These are phyloP conservation scores for Orchesellides sinensis DNA, from an alignment of 2,888 invertebrate species.

Conservation along the genomic window DNA sequence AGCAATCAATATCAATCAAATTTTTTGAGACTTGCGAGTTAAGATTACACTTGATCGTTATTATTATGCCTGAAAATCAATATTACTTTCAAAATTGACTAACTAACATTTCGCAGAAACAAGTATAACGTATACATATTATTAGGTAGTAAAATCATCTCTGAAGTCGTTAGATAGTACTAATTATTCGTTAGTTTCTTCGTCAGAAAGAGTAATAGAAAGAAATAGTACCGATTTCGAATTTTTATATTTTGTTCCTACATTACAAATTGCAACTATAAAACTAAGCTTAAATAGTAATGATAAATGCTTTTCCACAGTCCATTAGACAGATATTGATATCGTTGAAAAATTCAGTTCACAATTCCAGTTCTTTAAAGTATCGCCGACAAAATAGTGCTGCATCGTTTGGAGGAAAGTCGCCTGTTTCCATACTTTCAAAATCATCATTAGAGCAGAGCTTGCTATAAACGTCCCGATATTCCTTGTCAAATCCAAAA, in stretches of 20 bases:
- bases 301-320: constrained; percentile 46
- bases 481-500: constrained; percentile 92
- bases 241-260: background rate
- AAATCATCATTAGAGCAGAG: constrained; percentile 84
- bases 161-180: too few relatives aligned
- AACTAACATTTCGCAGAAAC: constrained; percentile 24
- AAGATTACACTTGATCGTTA: background rate
- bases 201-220: constrained; percentile 13
- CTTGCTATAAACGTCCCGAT: constrained; percentile 87
- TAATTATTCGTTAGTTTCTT: too few relatives aligned
- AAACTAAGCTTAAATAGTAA: background rate
- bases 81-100: background rate
- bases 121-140: constrained; percentile 47
- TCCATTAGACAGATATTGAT: constrained; percentile 54
- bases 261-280: background rate
- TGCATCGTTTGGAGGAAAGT: constrained; percentile 87
- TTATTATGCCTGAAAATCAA: background rate
- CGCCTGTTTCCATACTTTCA: constrained; percentile 83
- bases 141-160: too few relatives aligned
- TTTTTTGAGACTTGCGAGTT: constrained; percentile 49
- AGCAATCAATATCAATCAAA: constrained; percentile 44
- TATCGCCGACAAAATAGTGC: constrained; percentile 91
- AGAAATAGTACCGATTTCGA: background rate
- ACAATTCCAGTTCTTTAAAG: constrained; percentile 80
- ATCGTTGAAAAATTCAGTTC: constrained; percentile 48